Evolutionary conservation across 2,797 vertebrate genomes (phyloP).

Genomic region (Eulemur rubriventer): DNA sequence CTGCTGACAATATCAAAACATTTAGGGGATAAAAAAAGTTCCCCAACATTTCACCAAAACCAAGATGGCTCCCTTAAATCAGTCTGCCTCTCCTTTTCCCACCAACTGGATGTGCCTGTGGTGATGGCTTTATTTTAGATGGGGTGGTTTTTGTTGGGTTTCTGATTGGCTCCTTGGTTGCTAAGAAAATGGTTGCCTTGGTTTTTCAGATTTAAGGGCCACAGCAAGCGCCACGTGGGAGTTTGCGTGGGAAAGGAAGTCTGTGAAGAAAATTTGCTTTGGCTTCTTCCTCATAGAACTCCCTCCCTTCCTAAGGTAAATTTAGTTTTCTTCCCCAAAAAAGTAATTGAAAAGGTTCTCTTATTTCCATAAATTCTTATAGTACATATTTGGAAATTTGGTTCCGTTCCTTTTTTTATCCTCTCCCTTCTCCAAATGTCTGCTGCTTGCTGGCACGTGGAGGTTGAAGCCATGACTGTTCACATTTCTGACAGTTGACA

Average conservation of each 20-base stretch:
- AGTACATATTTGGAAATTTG: conserved; percentile 71
- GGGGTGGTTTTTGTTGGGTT: conserved; percentile 55
- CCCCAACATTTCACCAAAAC: conserved; percentile 15
- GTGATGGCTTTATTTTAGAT: conserved; percentile 58
- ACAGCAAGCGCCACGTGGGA: conserved; percentile 78
- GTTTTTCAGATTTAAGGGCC: conserved; percentile 82
- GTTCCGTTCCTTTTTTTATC: conserved; percentile 68
- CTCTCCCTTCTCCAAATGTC: conserved; percentile 65
- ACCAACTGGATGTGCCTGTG: conserved; percentile 44
- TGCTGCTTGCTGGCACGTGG: conserved; percentile 16
- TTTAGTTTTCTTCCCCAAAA: conserved; percentile 80
- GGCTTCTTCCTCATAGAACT: conserved; percentile 75
- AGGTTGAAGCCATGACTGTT: conserved; percentile 24
- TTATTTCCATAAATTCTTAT: conserved; percentile 80
- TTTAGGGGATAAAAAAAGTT: not conserved
- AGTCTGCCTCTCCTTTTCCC: not conserved
- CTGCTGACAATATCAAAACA: not conserved
- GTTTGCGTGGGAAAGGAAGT: conserved; percentile 84
- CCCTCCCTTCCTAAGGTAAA: conserved; percentile 81
- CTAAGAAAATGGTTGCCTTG: conserved; percentile 86
- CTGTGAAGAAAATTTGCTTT: conserved; percentile 80
- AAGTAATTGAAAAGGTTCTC: conserved; percentile 79
- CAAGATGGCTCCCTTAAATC: conserved; percentile 39
- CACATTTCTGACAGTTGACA: conserved; percentile 52
- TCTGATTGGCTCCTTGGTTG: conserved; percentile 83